These are phyloP conservation scores for Anguilla megastoma DNA, from an alignment of 2,797 vertebrate genomes.

Conservation along the genomic window DNA sequence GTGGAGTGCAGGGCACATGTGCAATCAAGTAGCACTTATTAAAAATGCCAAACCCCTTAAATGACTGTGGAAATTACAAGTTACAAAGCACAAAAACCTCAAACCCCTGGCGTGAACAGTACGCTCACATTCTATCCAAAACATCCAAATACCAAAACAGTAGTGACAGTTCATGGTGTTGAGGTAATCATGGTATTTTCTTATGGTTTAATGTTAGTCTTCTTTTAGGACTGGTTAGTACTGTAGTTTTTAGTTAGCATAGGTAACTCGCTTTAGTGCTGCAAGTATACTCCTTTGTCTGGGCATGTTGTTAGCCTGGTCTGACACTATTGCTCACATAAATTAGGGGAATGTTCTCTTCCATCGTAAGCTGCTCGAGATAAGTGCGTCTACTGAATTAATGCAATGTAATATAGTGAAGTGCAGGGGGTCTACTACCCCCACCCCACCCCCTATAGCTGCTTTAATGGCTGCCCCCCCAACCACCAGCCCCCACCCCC, in stretches of 20 bases:
- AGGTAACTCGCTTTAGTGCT: neutral
- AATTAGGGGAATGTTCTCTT: neutral
- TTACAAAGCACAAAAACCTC: neutral
- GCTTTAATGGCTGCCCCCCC: no score
- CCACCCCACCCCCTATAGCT: neutral
- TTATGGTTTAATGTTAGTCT: neutral
- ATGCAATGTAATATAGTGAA: neutral
- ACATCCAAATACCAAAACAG: neutral
- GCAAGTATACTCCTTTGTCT: neutral
- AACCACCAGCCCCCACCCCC: neutral
- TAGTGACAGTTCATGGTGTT: neutral
- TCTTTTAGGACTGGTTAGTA: neutral
- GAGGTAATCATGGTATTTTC: neutral
- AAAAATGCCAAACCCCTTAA: slow-evolving; percentile 4
- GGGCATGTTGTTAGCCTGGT: neutral
- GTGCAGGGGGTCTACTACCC: neutral
- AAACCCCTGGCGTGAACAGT: neutral
- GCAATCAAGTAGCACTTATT: neutral
- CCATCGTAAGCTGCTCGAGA: neutral
- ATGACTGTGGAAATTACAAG: neutral
- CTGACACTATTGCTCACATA: neutral
- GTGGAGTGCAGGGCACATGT: slow-evolving; percentile 3
- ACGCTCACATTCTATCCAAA: neutral
- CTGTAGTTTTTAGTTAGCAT: neutral
- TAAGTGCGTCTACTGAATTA: neutral